Base-by-base conservation (phyloP, 1,140 invertebrate species). In the Melipona quadrifasciata region DNA sequence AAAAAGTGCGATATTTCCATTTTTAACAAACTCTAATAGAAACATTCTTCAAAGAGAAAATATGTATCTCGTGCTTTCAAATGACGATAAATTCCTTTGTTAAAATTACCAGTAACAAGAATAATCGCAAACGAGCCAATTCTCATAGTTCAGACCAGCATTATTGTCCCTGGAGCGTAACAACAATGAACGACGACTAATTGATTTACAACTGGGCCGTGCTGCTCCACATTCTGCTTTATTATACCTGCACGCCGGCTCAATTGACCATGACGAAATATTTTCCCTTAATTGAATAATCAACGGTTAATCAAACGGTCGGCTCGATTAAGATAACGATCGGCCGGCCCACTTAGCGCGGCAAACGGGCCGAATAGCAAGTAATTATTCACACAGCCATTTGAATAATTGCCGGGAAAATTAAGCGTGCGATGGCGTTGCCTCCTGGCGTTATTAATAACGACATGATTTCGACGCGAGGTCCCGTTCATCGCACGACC, bases 211-310 rank as follows among this genome's bases (percentile, higher is more conserved):
- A 82, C 16, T 55, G 39, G 72, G 51, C 58, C 55, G 51, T 11
- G 24, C 19, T 34, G 47, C 55, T 55, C 55, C 39, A 55, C 84
- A 79, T 81, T 58, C 51, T 61, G 10, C 2, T 71, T 88, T 85
- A 82, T 88, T 75, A 84, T 84, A 82, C 65, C 71, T 82, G 67
- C 77, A 73, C 64, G 58, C 24, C 34, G 12, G 64, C 47, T 88
- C 87, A 89, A 89, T 89, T 89, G 84, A 89, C 79, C 80, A 53
- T 88, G 77, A 89, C 87, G 67, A 82, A 80, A 88, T 88, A 88
- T 75, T 89, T 88, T 80, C 61, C 58, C 87, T 64, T 89, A 89
- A 89, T 89, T 89, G 87, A 88, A 89, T 89, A 89, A 89, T 89
- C 80, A 82, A 70, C 65, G 71, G 83, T 84, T 84, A 84, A 84